These are phyloP conservation scores for Nemoura dubitans DNA, from an alignment of 2,888 invertebrate species.

Conservation along the genomic window DNA sequence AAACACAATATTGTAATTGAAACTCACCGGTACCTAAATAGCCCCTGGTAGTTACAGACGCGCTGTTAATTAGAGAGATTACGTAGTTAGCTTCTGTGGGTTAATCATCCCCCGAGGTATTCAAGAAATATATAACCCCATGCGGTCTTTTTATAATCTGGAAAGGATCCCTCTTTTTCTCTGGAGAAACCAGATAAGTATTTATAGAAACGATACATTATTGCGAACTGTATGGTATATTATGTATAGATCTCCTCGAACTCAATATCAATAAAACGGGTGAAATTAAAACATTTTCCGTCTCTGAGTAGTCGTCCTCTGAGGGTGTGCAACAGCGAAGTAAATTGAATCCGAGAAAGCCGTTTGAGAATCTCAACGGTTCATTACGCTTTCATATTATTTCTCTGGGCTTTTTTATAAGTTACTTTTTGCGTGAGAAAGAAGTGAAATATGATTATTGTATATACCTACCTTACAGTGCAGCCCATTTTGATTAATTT, in stretches of 20 bases:
- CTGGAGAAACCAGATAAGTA: too few species aligned
- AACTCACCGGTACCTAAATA: neutral
- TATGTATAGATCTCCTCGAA: too few species aligned
- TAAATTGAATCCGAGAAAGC: neutral
- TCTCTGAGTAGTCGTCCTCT: too few species aligned
- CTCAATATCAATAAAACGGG: too few species aligned
- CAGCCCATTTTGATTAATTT: neutral
- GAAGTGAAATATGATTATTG: neutral
- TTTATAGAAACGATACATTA: too few species aligned
- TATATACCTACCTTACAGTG: neutral
- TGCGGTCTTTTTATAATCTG: too few species aligned
- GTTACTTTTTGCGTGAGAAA: neutral
- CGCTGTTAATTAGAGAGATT: neutral
- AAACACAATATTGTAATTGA: neutral
- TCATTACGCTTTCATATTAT: neutral
- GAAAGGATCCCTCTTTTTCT: too few species aligned
- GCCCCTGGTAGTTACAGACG: neutral
- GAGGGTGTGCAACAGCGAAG: neutral
- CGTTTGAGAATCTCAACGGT: neutral
- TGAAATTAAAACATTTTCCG: too few species aligned
- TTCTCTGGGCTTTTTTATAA: neutral
- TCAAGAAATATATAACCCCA: too few species aligned
- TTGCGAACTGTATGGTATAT: too few species aligned
- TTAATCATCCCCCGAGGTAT: neutral
- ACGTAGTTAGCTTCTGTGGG: neutral